A percentile compares a stretch with the other conserved stretches of the same genome.
phyloP scores from a whole-genome alignment of 1,140 invertebrate genomes.

The Drosophila parvula region DNA sequence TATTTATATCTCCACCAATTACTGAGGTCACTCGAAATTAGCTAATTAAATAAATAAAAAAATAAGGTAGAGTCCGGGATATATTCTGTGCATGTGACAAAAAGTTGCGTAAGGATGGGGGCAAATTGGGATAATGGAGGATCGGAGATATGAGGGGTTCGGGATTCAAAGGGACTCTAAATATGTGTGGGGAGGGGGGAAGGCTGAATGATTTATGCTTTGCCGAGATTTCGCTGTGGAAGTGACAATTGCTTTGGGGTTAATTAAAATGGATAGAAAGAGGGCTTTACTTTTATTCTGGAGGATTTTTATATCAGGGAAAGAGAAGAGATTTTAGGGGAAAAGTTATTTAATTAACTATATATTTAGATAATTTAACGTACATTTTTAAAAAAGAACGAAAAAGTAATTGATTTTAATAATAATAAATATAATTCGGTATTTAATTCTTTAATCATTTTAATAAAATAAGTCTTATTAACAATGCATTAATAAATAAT shows the following conservation, averaged over 20 bases:
- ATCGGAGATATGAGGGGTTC: background rate
- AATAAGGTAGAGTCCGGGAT: constrained; percentile 47
- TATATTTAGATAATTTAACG: background rate
- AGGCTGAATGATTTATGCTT: constrained; percentile 57
- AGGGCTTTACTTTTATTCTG: background rate
- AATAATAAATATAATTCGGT: too few relatives aligned
- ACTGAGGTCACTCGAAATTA: constrained; percentile 58
- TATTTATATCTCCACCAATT: constrained; percentile 73
- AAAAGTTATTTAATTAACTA: background rate
- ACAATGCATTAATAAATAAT: too few relatives aligned
- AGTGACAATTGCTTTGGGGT: constrained; percentile 46
- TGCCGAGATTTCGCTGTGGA: constrained; percentile 13
- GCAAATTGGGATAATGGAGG: background rate
- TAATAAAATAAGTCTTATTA: too few relatives aligned
- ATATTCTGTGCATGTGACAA: constrained; percentile 55
- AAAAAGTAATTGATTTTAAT: background rate
- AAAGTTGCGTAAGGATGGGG: constrained; percentile 27
- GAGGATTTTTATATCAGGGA: background rate
- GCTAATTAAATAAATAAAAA: constrained; percentile 77
- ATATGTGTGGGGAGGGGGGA: constrained; percentile 1
- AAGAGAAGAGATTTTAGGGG: background rate
- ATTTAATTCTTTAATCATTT: too few relatives aligned
- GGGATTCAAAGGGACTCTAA: constrained; percentile 3
- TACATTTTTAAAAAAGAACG: background rate
- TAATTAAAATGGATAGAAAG: constrained; percentile 66